Percentiles rank a stretch among this genome's conserved stretches.
Evolutionary conservation across 2,113 vertebrate genomes (phyloP).

Genomic region (Melanerpes aurifrons): DNA sequence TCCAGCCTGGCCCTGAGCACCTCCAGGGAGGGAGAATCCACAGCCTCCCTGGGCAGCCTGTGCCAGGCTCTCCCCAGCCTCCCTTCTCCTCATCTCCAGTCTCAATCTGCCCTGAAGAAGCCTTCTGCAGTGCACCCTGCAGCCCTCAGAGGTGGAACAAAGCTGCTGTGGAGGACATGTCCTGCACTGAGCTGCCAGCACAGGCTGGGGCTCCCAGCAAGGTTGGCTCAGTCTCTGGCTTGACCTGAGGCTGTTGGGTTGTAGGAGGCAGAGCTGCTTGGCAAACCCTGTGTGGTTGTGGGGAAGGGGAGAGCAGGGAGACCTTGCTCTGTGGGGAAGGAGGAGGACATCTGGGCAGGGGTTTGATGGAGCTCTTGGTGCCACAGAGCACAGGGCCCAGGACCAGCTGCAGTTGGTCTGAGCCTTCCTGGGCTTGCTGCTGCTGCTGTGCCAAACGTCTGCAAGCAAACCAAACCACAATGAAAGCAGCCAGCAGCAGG

Average conservation of each 20-base stretch:
- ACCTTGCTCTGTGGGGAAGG: no score
- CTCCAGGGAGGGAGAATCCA: no score
- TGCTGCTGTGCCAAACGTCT: not conserved
- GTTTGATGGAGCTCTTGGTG: not conserved
- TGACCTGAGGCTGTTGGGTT: not conserved
- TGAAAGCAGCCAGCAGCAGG: not conserved
- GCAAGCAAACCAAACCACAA: not conserved
- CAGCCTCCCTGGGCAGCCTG: no score
- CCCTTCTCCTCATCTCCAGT: no score
- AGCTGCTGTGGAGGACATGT: fast-evolving
- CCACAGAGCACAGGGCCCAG: not conserved
- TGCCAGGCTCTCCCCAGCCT: no score
- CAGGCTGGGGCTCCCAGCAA: not conserved
- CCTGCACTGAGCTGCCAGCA: fast-evolving
- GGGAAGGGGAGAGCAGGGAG: no score
- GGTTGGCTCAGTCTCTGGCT: not conserved
- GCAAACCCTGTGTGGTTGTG: not conserved
- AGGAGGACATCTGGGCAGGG: not conserved
- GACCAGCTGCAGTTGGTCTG: not conserved
- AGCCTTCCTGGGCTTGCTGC: not conserved
- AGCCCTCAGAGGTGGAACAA: not conserved
- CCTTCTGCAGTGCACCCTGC: not conserved
- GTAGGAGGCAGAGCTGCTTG: not conserved
- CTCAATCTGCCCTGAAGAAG: not conserved
- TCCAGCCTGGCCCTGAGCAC: no score